Evolutionary conservation across 1,140 invertebrate genomes (phyloP).

Genomic region (Sarcophaga bullata): DNA sequence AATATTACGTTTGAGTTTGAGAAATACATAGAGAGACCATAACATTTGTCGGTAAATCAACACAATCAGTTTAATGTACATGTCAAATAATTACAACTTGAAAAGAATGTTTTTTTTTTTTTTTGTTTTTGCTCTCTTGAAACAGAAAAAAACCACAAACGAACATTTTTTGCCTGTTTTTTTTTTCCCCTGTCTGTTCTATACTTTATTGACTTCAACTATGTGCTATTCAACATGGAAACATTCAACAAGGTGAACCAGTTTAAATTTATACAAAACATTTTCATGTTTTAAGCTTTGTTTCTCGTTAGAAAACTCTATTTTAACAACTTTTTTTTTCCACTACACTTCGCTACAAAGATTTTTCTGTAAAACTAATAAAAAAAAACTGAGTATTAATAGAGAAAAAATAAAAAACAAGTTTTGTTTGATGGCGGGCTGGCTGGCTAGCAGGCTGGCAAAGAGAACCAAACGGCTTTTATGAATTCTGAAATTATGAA

Average conservation of each 20-base stretch:
- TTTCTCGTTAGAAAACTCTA: not conserved
- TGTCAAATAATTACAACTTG: conserved; percentile 36
- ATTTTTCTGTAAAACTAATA: no score
- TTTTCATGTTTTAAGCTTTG: not conserved
- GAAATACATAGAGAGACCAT: not conserved
- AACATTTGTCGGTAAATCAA: conserved; percentile 30
- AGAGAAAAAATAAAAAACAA: not conserved
- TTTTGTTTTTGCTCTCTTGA: not conserved
- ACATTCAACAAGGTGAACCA: conserved; percentile 36
- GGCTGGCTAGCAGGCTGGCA: no score
- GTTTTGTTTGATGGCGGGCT: no score
- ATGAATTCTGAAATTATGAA: not conserved
- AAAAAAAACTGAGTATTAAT: not conserved
- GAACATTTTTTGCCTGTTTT: not conserved
- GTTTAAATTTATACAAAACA: not conserved
- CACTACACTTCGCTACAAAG: no score
- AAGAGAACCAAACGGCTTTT: not conserved
- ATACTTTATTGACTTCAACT: not conserved
- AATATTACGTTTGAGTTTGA: not conserved
- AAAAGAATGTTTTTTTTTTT: conserved; percentile 2
- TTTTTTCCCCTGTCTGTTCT: not conserved
- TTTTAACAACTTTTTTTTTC: not conserved
- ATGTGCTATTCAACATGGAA: conserved; percentile 31
- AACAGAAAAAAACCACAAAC: not conserved
- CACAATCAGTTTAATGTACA: conserved; percentile 19